Conservation (phyloP, 2,888 invertebrate genomes). For the Eupithecia centaureata region DNA sequence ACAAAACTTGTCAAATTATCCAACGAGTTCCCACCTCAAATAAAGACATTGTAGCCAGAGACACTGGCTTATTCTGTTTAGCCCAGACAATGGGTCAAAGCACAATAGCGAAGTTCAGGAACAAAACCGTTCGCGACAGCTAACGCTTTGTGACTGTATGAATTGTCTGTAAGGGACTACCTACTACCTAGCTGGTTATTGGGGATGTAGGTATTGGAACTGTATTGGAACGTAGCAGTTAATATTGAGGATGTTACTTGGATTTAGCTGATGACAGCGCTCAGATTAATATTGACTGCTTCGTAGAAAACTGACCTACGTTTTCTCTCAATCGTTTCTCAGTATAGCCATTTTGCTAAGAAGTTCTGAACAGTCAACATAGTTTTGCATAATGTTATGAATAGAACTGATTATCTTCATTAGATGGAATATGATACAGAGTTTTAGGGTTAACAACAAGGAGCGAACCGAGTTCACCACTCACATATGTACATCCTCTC, state of each 20-base stretch:
- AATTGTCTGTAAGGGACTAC: constrained; percentile 47
- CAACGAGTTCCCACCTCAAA: constrained; percentile 31
- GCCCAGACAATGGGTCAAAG: constrained; percentile 54
- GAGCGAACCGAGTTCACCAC: too few species aligned
- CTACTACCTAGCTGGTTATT: constrained; percentile 39
- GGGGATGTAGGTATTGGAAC: constrained; percentile 17
- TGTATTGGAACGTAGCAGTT: background rate
- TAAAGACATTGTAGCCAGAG: constrained; percentile 41
- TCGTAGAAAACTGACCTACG: too few species aligned
- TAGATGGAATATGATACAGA: too few species aligned
- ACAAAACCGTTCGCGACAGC: constrained; percentile 56
- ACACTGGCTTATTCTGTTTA: constrained; percentile 52
- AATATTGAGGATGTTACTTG: background rate
- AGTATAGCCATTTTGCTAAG: too few species aligned
- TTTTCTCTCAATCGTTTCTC: too few species aligned
- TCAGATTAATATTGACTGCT: background rate
- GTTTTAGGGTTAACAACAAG: too few species aligned
- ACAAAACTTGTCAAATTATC: constrained; percentile 37
- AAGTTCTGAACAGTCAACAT: too few species aligned
- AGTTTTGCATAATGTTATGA: too few species aligned
- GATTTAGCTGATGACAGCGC: background rate
- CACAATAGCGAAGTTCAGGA: constrained; percentile 56
- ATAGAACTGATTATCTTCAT: too few species aligned
- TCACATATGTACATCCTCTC: too few species aligned
- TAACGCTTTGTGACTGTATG: constrained; percentile 55